Evolutionary conservation across 2,797 vertebrate species (phyloP), one percentile per base, ranked within the genome.

Genomic region (Sebastes elongatus): DNA sequence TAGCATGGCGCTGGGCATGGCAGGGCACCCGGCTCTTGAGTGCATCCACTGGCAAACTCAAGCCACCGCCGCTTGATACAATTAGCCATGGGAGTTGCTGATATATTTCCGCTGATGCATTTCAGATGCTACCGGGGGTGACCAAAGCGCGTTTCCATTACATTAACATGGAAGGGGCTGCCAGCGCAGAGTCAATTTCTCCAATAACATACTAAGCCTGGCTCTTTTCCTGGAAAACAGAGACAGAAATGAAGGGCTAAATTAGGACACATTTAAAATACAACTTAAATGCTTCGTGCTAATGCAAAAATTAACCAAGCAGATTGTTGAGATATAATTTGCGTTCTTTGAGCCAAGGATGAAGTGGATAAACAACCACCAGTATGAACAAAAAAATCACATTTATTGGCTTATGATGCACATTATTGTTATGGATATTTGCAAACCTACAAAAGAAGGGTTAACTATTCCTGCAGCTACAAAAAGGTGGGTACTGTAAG

Each of bases 71-170:
- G 81, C 84, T 87, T 82, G 76, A 84, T 69, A 66, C 88, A 84
- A 83, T 92, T 89, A 93, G 88, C 92, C 91, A 88, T 85, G 89
- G 76, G 84, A 85, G 91, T 68, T 71, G 72, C 85, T 52, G 72
- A 82, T 78, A 76, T 81, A 78, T 91, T 94, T 91, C 91, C 86
- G 87, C 86, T 89, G 89, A 82, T 86, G 87, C 91, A 88, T 92
- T 89, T 94, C 91, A 91, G 86, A 87, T 56, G 86, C 83, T 76
- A 84, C 84, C 33, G 65, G 80, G 61, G 83, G 73, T 22, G 66
- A 87, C 80, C 84, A 25, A 38, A 71, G 78, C 28, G 35, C n/a
- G 81, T 93, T 93, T 94, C 92, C 94, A 94, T 95, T 86, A 92
- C 93, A 91, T 86, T 85, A 89, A 57, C 83, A 78, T 16, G 74